A percentile compares a stretch with the other conserved stretches of the same genome.
Conservation (phyloP, 2,113 vertebrate species). For the Cyprinodon tularosa region DNA sequence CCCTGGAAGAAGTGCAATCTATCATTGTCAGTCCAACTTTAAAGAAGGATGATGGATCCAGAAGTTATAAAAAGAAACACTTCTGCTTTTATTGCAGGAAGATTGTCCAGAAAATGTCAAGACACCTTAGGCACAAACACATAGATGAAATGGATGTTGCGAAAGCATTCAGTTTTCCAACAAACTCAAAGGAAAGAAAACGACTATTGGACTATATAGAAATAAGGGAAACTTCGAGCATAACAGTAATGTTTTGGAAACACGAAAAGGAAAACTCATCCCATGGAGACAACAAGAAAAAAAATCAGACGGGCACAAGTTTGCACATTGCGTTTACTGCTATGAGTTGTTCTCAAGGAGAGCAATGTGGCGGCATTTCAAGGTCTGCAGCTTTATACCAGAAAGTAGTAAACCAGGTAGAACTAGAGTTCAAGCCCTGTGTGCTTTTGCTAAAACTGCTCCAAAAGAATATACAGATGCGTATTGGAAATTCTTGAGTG, state of each 20-base stretch:
- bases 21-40: slow-evolving; percentile 7
- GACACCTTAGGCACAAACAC: slow-evolving; percentile 7
- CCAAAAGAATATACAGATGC: neutral
- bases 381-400: slow-evolving; percentile 15
- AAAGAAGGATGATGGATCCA: slow-evolving; percentile 12
- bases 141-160: neutral
- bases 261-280: slow-evolving; percentile 1
- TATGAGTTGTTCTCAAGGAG: slow-evolving; percentile 12
- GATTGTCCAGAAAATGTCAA: slow-evolving; percentile 11
- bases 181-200: slow-evolving; percentile 13
- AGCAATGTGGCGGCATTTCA: slow-evolving; percentile 20
- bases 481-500: slow-evolving; percentile 25
- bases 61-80: slow-evolving; percentile 25
- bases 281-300: slow-evolving; percentile 8
- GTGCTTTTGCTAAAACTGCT: slow-evolving; percentile 21
- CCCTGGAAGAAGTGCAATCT: neutral
- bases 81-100: neutral
- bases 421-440: slow-evolving; percentile 28
- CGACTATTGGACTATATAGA: slow-evolving; percentile 5
- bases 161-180: slow-evolving; percentile 9
- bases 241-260: neutral
- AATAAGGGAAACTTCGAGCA: slow-evolving; percentile 21
- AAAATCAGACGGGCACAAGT: neutral
- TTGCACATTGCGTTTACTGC: slow-evolving; percentile 3
- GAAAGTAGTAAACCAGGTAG: neutral